These are phyloP conservation scores for Bombylius major DNA, from an alignment of 2,888 invertebrate species.

Conservation along the genomic window DNA sequence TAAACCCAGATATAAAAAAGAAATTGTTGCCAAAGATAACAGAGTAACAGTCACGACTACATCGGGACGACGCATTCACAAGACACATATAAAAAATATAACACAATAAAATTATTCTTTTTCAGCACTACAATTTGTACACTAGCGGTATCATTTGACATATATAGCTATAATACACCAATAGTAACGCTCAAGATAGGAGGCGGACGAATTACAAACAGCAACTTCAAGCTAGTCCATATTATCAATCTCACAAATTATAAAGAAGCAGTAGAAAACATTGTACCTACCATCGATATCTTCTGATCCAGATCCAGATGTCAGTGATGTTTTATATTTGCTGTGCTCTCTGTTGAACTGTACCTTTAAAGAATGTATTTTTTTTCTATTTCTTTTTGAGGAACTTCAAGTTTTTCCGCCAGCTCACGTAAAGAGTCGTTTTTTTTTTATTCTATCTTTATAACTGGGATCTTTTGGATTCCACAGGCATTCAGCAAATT, in stretches of 20 bases:
- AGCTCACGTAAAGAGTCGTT: too few species aligned
- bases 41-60: slow-evolving; percentile 4
- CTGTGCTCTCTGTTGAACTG: too few species aligned
- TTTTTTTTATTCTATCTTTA: too few species aligned
- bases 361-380: too few species aligned
- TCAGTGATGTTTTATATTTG: too few species aligned
- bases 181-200: slow-evolving; percentile 3
- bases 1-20: neutral
- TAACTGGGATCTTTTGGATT: too few species aligned
- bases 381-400: too few species aligned
- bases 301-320: too few species aligned
- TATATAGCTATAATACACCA: neutral
- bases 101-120: neutral
- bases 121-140: neutral
- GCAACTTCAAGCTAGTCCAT: slow-evolving; percentile 1
- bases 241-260: slow-evolving; percentile 3
- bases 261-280: neutral
- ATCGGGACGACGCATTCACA: slow-evolving; percentile 1
- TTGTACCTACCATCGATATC: neutral
- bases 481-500: too few species aligned
- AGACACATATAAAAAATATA: slow-evolving; percentile 3
- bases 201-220: slow-evolving; percentile 1
- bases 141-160: neutral
- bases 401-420: too few species aligned
- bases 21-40: slow-evolving; percentile 1